Percentiles rank a stretch among this genome's conserved stretches.
phyloP scores from a whole-genome alignment of 2,113 vertebrate genomes.

The Rhineura floridana region DNA sequence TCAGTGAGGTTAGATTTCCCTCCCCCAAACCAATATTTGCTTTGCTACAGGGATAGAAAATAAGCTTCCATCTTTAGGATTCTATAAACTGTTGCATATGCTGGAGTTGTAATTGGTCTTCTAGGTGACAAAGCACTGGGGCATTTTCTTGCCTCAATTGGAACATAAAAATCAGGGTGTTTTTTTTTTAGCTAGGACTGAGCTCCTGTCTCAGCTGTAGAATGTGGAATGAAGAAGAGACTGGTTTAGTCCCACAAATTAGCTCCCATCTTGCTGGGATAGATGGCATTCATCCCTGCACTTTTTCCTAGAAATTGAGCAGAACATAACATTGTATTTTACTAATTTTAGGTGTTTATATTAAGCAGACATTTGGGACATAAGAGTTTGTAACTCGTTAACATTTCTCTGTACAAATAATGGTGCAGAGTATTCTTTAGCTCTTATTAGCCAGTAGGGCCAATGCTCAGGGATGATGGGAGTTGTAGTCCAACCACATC shows the following conservation, averaged over 20 bases:
- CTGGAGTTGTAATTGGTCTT: neutral
- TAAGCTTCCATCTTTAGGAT: neutral
- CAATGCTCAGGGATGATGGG: neutral
- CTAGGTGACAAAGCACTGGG: neutral
- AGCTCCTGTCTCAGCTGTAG: neutral
- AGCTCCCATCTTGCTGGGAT: neutral
- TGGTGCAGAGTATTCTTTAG: neutral
- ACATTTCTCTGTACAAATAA: neutral
- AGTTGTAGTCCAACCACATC: neutral
- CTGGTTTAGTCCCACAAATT: neutral
- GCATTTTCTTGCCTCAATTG: neutral
- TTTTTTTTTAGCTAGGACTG: neutral
- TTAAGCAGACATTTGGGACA: constrained; percentile 2
- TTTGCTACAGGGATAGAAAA: neutral
- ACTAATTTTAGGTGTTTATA: neutral
- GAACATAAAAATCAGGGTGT: neutral
- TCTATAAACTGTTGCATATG: neutral
- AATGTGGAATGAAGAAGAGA: neutral
- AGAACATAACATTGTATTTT: neutral
- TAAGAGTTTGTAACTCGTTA: neutral
- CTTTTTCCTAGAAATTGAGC: neutral
- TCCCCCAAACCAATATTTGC: neutral
- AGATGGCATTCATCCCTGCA: neutral
- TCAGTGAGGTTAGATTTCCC: neutral
- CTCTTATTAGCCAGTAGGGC: neutral